Evolutionary conservation across 2,888 invertebrate species (phyloP).

Genomic region (Bruchidius siliquastri): DNA sequence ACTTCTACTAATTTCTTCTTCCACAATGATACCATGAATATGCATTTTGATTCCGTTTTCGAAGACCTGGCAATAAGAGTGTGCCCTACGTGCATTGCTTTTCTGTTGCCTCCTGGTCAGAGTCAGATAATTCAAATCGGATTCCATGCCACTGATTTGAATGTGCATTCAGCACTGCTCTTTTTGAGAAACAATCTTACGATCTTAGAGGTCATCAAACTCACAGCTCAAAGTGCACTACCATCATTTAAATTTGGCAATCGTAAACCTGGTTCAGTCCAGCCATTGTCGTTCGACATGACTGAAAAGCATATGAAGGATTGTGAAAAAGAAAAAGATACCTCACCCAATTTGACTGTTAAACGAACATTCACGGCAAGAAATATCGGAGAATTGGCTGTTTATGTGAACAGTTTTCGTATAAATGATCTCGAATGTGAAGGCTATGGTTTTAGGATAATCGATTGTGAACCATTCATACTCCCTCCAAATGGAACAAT

Average conservation of each 20-base stretch:
- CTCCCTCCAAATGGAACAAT: conserved; percentile 68
- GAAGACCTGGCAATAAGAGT: conserved; percentile 32
- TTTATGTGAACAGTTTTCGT: conserved; percentile 64
- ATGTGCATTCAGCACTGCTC: conserved; percentile 50
- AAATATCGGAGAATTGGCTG: conserved; percentile 88
- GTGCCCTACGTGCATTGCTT: conserved; percentile 35
- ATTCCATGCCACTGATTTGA: conserved; percentile 49
- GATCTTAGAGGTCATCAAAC: conserved; percentile 76
- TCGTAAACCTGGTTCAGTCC: conserved; percentile 70
- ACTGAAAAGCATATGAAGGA: conserved; percentile 55
- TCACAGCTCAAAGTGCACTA: conserved; percentile 79
- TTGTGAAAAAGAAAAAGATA: conserved; percentile 47
- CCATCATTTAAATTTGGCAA: conserved; percentile 87
- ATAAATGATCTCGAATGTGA: conserved; percentile 67
- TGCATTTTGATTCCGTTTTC: conserved; percentile 20
- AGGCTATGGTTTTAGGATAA: conserved; percentile 72
- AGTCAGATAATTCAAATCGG: conserved; percentile 49
- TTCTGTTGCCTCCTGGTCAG: conserved; percentile 20
- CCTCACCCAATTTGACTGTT: conserved; percentile 64
- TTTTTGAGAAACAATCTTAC: conserved; percentile 88
- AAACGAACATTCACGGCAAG: conserved; percentile 78
- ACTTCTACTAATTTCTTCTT: conserved; percentile 26
- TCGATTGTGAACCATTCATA: conserved; percentile 69
- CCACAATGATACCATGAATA: conserved; percentile 13
- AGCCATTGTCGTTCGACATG: conserved; percentile 78